phyloP scores from a whole-genome alignment of 2,113 vertebrate species.

The Gallinago undulata region DNA sequence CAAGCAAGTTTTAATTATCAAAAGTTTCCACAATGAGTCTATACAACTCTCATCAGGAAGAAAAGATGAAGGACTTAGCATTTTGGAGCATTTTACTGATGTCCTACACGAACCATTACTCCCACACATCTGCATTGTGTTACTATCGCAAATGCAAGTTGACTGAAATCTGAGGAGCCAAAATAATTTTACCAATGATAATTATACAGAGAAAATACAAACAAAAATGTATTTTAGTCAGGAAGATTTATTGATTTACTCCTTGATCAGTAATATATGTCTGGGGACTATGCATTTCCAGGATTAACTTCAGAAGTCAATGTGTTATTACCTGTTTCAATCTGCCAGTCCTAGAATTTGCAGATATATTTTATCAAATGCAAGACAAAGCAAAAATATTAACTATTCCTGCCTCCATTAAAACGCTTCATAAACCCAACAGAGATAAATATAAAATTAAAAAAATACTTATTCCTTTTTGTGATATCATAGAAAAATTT shows the following conservation, averaged over 20 bases:
- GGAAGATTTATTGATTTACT: neutral
- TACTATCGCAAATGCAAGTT: neutral
- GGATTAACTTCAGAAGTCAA: neutral
- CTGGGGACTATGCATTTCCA: neutral
- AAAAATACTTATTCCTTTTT: neutral
- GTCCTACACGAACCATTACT: neutral
- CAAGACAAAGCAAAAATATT: neutral
- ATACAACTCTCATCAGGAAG: neutral
- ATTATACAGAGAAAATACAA: neutral
- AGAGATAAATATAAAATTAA: neutral
- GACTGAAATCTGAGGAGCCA: neutral
- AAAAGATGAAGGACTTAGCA: neutral
- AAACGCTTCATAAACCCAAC: neutral
- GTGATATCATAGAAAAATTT: neutral
- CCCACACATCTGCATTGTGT: too few relatives aligned
- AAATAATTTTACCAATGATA: neutral
- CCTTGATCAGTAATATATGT: neutral
- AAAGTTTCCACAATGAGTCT: neutral
- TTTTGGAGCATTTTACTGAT: neutral
- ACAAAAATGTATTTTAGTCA: neutral
- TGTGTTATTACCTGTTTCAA: neutral
- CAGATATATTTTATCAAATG: neutral
- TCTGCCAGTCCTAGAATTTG: neutral
- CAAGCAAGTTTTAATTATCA: neutral
- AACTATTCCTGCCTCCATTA: neutral